Evolutionary conservation across 2,797 vertebrate genomes (phyloP).

Genomic region (Microhierax caerulescens): DNA sequence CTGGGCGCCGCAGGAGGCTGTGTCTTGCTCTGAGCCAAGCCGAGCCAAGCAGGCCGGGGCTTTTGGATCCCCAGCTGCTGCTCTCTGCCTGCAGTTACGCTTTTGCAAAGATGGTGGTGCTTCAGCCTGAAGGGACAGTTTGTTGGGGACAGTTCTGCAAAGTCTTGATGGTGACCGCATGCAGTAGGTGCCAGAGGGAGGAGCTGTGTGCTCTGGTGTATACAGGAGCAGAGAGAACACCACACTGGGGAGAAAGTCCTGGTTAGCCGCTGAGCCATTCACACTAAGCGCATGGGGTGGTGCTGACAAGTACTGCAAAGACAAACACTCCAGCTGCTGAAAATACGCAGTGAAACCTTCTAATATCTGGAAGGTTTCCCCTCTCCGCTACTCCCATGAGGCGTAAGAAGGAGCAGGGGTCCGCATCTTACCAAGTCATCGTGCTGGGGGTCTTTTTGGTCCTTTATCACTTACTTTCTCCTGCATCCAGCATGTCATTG

Average conservation of each 20-base stretch:
- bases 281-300: rapidly evolving
- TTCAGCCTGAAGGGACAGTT: neutral
- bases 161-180: rapidly evolving
- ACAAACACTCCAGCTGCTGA: neutral
- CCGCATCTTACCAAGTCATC: rapidly evolving
- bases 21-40: rapidly evolving
- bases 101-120: neutral
- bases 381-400: rapidly evolving
- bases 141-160: neutral
- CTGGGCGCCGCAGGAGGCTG: rapidly evolving
- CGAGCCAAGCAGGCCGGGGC: rapidly evolving
- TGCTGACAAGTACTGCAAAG: no score
- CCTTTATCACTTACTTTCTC: no score
- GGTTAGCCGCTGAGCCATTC: rapidly evolving
- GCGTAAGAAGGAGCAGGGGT: neutral
- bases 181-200: rapidly evolving
- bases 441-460: rapidly evolving
- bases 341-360: rapidly evolving
- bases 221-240: rapidly evolving
- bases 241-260: neutral
- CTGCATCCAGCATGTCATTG: rapidly evolving
- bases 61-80: rapidly evolving
- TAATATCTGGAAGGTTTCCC: rapidly evolving
- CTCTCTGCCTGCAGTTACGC: rapidly evolving
- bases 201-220: rapidly evolving